These are phyloP conservation scores for Euleptes europaea DNA, from an alignment of 2,113 vertebrate species.

Conservation along the genomic window DNA sequence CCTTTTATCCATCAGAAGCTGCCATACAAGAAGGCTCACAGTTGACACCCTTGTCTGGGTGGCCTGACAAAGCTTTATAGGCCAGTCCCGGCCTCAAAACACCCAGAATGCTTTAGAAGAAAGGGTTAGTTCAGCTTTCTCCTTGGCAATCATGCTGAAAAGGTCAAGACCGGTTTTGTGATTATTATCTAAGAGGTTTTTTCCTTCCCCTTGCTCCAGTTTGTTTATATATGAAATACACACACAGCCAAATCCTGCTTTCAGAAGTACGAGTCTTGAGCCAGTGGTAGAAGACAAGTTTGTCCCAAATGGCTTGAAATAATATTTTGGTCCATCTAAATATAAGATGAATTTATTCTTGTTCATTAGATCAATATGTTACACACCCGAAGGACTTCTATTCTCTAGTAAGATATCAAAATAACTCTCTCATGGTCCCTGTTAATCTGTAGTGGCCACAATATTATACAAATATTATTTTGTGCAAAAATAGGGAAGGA, in stretches of 20 bases:
- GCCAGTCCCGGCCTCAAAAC: neutral
- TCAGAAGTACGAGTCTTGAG: neutral
- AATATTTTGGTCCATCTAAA: neutral
- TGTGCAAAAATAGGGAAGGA: neutral
- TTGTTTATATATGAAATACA: neutral
- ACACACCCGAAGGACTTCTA: neutral
- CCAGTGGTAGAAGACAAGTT: slow-evolving; percentile 9
- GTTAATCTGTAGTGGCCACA: neutral
- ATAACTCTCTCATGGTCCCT: neutral
- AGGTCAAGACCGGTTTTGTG: neutral
- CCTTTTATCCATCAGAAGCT: neutral
- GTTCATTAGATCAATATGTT: neutral
- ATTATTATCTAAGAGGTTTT: neutral
- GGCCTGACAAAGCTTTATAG: neutral
- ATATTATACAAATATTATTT: neutral
- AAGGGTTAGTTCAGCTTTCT: neutral
- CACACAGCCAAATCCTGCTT: neutral
- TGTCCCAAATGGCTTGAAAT: neutral
- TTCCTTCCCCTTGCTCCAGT: slow-evolving; percentile 18
- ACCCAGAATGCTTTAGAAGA: neutral
- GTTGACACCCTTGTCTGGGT: neutral
- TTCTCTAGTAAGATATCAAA: neutral
- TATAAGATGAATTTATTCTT: neutral
- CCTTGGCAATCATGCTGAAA: neutral
- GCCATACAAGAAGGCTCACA: neutral